phyloP scores from a whole-genome alignment of 2,113 vertebrate species.

The Odontophorus gujanensis region DNA sequence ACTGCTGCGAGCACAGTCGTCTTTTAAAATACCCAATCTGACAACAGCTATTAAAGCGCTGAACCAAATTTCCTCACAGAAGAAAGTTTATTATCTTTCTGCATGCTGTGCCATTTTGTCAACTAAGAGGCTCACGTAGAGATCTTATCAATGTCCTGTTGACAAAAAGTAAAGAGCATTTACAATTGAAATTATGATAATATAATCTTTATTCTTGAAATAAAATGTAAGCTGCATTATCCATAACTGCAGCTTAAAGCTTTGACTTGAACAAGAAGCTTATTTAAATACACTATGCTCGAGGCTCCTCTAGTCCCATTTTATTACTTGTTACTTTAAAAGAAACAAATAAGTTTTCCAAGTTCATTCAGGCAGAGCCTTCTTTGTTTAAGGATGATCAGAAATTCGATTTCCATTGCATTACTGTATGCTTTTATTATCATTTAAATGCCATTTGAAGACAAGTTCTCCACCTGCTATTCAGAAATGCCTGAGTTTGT shows the following conservation, averaged over 20 bases:
- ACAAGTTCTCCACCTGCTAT: neutral
- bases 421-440: neutral
- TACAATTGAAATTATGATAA: slow-evolving; percentile 62
- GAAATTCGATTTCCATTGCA: neutral
- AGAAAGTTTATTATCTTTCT: neutral
- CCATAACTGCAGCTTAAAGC: slow-evolving; percentile 23
- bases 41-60: neutral
- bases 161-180: slow-evolving; percentile 38
- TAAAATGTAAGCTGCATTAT: slow-evolving; percentile 24
- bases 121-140: neutral
- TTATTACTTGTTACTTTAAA: neutral
- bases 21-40: neutral
- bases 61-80: neutral
- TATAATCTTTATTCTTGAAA: slow-evolving; percentile 49
- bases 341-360: slow-evolving; percentile 37
- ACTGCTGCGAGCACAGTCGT: neutral
- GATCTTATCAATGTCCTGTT: slow-evolving; percentile 13
- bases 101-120: neutral
- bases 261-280: slow-evolving; percentile 19
- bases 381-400: neutral
- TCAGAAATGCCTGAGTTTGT: neutral
- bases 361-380: slow-evolving; percentile 11
- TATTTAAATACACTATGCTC: slow-evolving; percentile 41
- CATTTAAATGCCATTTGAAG: neutral
- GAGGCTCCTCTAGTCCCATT: neutral